Evolutionary conservation across 2,888 invertebrate species (phyloP).

Genomic region (Pachycephus smyrnensis): DNA sequence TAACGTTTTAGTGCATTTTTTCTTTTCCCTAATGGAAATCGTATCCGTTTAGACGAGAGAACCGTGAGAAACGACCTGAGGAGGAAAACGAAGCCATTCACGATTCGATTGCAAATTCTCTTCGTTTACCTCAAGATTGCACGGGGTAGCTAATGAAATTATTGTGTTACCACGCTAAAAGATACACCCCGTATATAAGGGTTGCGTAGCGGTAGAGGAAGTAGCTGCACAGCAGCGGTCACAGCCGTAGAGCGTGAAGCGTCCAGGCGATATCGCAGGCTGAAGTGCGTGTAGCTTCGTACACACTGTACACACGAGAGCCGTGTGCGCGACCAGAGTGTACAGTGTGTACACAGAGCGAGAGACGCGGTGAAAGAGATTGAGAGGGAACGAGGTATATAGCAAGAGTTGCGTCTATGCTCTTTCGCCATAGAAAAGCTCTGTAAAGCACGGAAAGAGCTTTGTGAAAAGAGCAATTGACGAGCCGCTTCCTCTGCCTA

Average conservation of each 20-base stretch:
- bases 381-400: background rate
- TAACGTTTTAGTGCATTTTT: background rate
- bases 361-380: background rate
- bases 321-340: background rate
- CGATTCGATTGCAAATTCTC: background rate
- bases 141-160: constrained; percentile 43
- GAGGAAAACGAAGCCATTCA: background rate
- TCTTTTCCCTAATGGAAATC: background rate
- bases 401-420: constrained; percentile 5
- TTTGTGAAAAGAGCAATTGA: constrained; percentile 57
- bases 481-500: constrained; percentile 41
- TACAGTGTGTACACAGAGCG: background rate
- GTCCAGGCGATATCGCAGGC: constrained; percentile 17
- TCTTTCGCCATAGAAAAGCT: constrained; percentile 31
- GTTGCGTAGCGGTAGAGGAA: background rate
- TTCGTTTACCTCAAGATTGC: background rate
- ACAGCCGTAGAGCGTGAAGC: constrained; percentile 19
- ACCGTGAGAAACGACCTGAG: background rate
- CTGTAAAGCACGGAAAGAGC: constrained; percentile 37
- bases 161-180: constrained; percentile 48
- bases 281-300: constrained; percentile 9
- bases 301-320: background rate
- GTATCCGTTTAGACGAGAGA: no score
- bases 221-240: constrained; percentile 4
- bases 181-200: constrained; percentile 24